Conservation (phyloP, 2,113 vertebrate genomes). For the Lanius collurio region DNA sequence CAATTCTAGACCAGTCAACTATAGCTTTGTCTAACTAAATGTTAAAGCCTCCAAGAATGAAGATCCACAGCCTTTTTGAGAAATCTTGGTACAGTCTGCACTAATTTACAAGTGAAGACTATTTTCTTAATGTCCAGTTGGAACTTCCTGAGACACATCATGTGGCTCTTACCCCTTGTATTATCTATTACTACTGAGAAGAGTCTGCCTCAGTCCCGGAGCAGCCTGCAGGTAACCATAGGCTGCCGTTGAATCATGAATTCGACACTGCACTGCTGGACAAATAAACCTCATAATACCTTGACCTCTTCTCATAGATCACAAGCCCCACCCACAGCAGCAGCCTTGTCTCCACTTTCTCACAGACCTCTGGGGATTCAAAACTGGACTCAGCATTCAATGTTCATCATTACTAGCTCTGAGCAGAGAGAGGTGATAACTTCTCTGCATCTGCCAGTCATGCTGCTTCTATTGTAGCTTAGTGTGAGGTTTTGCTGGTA, state of each 20-base stretch:
- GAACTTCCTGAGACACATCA: neutral
- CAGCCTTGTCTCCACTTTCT: neutral
- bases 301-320: accelerated
- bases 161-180: neutral
- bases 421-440: neutral
- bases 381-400: neutral
- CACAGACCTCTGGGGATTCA: neutral
- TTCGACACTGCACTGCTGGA: neutral
- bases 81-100: neutral
- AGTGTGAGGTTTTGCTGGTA: neutral
- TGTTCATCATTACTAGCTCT: neutral
- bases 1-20: neutral
- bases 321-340: neutral
- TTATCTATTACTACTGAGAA: neutral
- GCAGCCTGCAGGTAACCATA: neutral
- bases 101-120: neutral
- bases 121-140: neutral
- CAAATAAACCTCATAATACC: neutral
- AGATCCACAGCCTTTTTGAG: neutral
- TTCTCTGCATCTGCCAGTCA: neutral
- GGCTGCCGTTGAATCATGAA: neutral
- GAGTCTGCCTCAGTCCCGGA: neutral
- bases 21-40: neutral
- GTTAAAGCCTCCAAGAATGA: neutral
- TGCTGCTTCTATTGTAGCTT: neutral